phyloP scores from a whole-genome alignment of 2,888 invertebrate genomes.

The Seira ritae region DNA sequence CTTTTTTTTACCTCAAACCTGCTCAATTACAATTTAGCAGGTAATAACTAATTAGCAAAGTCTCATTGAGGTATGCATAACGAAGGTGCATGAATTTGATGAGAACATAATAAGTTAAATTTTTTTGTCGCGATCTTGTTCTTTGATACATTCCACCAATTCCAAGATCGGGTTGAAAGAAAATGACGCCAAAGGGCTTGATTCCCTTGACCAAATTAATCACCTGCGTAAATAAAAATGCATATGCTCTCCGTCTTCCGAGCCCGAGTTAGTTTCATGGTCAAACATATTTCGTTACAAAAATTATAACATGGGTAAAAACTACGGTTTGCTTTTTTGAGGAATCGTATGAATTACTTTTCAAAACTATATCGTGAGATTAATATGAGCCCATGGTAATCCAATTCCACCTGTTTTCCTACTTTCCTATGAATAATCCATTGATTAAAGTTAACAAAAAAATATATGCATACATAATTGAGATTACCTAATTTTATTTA shows the following conservation, averaged over 20 bases:
- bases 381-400: not conserved
- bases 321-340: too few relatives aligned
- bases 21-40: constrained; percentile 1
- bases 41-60: not conserved
- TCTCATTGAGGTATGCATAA: not conserved
- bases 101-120: not conserved
- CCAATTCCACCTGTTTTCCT: not conserved
- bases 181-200: not conserved
- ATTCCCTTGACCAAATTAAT: constrained; percentile 30
- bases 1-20: constrained; percentile 16
- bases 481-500: too few relatives aligned
- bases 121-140: not conserved
- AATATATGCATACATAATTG: too few relatives aligned
- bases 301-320: too few relatives aligned
- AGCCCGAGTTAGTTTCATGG: constrained; percentile 58
- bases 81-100: not conserved
- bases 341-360: constrained; percentile 31
- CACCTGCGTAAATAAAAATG: not conserved
- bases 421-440: too few relatives aligned
- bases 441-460: too few relatives aligned
- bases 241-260: too few relatives aligned
- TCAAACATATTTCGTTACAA: constrained; percentile 39
- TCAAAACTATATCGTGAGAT: not conserved
- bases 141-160: not conserved
- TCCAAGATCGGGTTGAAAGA: not conserved